Percentiles rank a stretch among this genome's conserved stretches.
Evolutionary conservation across 2,113 vertebrate genomes (phyloP).

Genomic region (Microcebus murinus): DNA sequence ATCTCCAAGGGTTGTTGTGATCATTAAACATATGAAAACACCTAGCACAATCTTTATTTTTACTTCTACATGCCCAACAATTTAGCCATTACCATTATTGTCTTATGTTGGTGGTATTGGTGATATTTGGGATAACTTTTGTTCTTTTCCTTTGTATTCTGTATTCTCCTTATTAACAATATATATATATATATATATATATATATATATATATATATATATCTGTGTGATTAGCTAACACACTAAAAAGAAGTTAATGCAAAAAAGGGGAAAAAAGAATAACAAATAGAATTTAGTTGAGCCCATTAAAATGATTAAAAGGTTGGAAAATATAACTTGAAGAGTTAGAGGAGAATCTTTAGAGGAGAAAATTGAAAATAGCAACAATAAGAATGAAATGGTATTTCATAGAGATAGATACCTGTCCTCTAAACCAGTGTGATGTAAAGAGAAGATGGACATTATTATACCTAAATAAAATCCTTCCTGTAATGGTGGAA

Average conservation of each 20-base stretch:
- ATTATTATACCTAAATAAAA: conserved; percentile 22
- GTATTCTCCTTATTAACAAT: neutral
- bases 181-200: neutral
- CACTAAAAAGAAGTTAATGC: neutral
- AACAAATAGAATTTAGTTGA: neutral
- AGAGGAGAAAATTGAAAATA: neutral
- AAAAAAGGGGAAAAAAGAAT: neutral
- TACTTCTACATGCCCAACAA: neutral
- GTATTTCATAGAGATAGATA: neutral
- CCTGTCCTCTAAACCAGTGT: neutral
- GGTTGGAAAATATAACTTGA: neutral
- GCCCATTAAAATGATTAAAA: neutral
- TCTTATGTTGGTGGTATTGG: neutral
- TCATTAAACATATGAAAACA: neutral
- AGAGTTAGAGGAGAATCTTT: neutral
- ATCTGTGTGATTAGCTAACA: neutral
- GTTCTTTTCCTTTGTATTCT: neutral
- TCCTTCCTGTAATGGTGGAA: neutral
- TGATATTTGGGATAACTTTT: neutral
- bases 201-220: neutral
- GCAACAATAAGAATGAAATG: neutral
- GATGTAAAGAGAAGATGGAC: neutral
- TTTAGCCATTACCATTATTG: neutral
- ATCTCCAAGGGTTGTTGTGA: neutral
- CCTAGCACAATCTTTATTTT: neutral